phyloP scores from a whole-genome alignment of 2,113 vertebrate species.

The Ariopsis seemanni region DNA sequence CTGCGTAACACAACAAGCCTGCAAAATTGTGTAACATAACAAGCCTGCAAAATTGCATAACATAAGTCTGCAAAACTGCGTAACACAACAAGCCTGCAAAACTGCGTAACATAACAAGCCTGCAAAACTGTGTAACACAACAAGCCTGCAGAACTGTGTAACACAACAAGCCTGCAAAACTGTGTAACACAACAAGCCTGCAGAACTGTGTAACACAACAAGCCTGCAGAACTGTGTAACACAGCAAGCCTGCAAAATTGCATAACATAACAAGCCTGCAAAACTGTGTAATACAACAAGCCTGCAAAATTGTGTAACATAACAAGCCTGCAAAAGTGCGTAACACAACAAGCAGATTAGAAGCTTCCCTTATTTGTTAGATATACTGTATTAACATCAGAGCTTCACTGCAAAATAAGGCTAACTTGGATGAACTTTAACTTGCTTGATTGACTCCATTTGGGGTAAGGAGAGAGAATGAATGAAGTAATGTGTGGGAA shows the following conservation, averaged over 20 bases:
- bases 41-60: not conserved
- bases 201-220: not conserved
- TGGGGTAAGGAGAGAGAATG: not conserved
- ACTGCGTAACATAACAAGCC: not conserved
- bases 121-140: not conserved
- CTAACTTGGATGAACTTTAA: not conserved
- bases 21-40: too few species aligned
- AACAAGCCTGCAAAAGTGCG: too few species aligned
- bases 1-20: too few species aligned
- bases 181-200: not conserved
- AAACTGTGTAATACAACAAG: too few species aligned
- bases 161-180: not conserved
- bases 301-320: not conserved
- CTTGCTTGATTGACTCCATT: not conserved
- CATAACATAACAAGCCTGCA: too few species aligned
- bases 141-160: not conserved
- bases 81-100: not conserved
- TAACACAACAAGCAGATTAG: too few species aligned
- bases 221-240: not conserved
- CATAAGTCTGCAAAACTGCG: not conserved
- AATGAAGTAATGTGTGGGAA: not conserved
- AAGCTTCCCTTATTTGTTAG: not conserved
- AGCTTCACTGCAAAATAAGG: not conserved
- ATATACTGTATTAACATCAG: not conserved
- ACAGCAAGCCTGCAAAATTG: too few species aligned